Evolutionary conservation across 2,797 vertebrate genomes (phyloP).

Genomic region (Calcarius lapponicus): DNA sequence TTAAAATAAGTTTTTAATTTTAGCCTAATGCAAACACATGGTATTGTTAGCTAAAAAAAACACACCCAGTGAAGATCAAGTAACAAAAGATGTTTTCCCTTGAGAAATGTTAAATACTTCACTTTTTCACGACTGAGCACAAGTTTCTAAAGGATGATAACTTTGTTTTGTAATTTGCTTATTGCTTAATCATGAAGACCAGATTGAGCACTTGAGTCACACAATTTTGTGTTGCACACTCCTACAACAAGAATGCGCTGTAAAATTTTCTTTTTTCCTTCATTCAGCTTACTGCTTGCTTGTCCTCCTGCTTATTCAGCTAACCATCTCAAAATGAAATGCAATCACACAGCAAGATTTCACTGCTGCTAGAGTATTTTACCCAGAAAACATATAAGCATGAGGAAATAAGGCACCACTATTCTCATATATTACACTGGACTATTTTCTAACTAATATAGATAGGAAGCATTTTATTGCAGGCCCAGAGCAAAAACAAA

Average conservation of each 20-base stretch:
- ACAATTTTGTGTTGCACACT: constrained; percentile 15
- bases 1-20: background rate
- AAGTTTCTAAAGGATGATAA: constrained; percentile 65
- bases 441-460: constrained; percentile 44
- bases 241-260: constrained; percentile 44
- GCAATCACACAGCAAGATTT: constrained; percentile 12
- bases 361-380: constrained; percentile 25
- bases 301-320: constrained; percentile 59
- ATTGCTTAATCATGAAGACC: constrained; percentile 58
- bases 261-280: constrained; percentile 54
- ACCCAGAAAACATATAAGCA: constrained; percentile 39
- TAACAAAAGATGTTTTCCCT: constrained; percentile 60
- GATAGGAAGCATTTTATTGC: constrained; percentile 57
- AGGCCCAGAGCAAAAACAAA: constrained; percentile 64
- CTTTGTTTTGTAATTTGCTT: constrained; percentile 51
- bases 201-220: constrained; percentile 59
- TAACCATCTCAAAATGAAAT: constrained; percentile 33
- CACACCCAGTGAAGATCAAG: background rate
- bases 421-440: background rate
- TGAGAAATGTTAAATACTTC: constrained; percentile 53
- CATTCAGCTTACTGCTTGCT: constrained; percentile 48
- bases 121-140: constrained; percentile 37
- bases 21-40: background rate
- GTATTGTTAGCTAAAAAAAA: constrained; percentile 47
- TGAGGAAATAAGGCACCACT: constrained; percentile 16